Conservation (phyloP, 2,888 invertebrate species). For the Andrena praecox region DNA sequence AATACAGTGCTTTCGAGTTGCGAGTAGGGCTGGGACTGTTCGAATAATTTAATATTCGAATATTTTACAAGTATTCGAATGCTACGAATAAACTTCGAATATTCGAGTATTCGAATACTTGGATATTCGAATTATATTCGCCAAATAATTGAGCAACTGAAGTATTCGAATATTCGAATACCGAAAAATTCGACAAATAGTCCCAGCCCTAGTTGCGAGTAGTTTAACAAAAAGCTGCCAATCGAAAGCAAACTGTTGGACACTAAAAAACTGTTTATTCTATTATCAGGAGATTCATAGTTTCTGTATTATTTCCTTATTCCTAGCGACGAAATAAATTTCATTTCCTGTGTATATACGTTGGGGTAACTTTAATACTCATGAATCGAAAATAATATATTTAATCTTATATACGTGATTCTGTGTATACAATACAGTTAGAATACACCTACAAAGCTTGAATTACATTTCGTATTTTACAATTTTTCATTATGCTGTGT, state of each 20-base stretch:
- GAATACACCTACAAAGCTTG: neutral
- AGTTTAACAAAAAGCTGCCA: neutral
- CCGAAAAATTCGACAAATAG: too few relatives aligned
- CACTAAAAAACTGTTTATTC: neutral
- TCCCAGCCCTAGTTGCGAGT: neutral
- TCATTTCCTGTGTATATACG: neutral
- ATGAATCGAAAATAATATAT: conserved; percentile 1
- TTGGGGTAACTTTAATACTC: neutral
- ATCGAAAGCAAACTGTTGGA: neutral
- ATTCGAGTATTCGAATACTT: too few relatives aligned
- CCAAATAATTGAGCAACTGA: too few relatives aligned
- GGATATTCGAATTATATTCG: too few relatives aligned
- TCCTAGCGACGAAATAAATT: neutral
- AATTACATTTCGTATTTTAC: neutral
- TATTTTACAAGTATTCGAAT: too few relatives aligned
- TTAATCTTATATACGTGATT: conserved; percentile 23
- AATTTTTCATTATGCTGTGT: neutral
- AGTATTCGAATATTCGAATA: too few relatives aligned
- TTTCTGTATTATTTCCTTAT: neutral
- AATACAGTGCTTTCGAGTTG: neutral
- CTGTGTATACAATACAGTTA: conserved; percentile 2
- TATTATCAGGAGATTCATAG: neutral
- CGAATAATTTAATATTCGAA: too few relatives aligned
- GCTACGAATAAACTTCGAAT: too few relatives aligned
- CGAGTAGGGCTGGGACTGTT: too few relatives aligned